These are phyloP conservation scores for Leptoclinus maculatus DNA, from an alignment of 2,797 vertebrate genomes.

Conservation along the genomic window DNA sequence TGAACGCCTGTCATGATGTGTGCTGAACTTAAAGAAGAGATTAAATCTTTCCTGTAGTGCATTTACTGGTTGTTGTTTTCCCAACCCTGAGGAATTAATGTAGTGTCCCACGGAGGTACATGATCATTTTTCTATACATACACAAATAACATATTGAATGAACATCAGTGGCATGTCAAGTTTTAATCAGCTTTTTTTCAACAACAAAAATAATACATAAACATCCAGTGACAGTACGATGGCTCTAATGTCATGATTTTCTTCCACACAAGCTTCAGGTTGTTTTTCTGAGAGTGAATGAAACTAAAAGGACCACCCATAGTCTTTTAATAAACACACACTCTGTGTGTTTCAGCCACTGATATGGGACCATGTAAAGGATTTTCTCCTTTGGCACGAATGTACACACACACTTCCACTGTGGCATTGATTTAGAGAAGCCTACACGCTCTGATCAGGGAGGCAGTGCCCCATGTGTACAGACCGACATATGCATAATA, in stretches of 20 bases:
- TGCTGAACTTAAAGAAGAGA: constrained; percentile 59
- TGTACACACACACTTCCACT: constrained; percentile 48
- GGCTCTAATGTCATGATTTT: constrained; percentile 20
- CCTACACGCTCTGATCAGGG: constrained; percentile 45
- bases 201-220: constrained; percentile 19
- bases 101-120: constrained; percentile 3
- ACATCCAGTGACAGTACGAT: constrained; percentile 20
- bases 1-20: constrained; percentile 58
- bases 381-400: constrained; percentile 53
- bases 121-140: not conserved
- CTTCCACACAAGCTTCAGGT: constrained; percentile 20
- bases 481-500: constrained; percentile 31
- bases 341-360: constrained; percentile 35
- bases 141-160: not conserved
- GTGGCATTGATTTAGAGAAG: constrained; percentile 43
- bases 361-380: constrained; percentile 27
- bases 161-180: constrained; percentile 11
- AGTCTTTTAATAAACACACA: constrained; percentile 54
- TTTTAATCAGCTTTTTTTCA: not conserved
- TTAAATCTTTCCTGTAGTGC: constrained; percentile 33
- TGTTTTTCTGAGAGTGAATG: constrained; percentile 23
- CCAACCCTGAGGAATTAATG: constrained; percentile 20
- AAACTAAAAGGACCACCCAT: constrained; percentile 68
- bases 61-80: constrained; percentile 22
- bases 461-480: not conserved